Evolutionary conservation across 2,888 invertebrate species (phyloP).

Genomic region (Melipona beecheii): DNA sequence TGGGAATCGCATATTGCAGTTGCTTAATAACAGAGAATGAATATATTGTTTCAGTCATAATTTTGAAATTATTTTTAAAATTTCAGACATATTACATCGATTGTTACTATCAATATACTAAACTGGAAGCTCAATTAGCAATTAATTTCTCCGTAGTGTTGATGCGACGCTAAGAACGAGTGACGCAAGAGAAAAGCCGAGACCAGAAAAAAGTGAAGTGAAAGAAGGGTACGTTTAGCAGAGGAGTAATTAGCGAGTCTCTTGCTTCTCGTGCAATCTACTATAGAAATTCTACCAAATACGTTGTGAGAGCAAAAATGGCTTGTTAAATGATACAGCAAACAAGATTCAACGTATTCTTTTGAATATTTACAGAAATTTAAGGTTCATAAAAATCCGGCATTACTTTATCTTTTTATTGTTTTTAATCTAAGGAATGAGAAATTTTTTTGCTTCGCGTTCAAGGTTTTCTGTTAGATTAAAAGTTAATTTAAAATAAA

Average conservation of each 20-base stretch:
- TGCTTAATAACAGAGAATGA: background rate
- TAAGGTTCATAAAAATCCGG: background rate
- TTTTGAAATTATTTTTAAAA: background rate
- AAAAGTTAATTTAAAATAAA: background rate
- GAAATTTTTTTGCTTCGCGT: background rate
- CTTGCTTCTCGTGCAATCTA: background rate
- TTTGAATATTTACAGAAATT: background rate
- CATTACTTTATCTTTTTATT: background rate
- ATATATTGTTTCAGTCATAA: background rate
- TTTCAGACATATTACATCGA: background rate
- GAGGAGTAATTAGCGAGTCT: slow-evolving; percentile 48
- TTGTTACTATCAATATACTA: slow-evolving; percentile 22
- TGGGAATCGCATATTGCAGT: too few species aligned
- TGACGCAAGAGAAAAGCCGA: background rate
- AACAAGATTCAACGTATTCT: background rate
- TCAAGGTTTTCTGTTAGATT: background rate
- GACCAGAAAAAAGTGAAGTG: slow-evolving; percentile 14
- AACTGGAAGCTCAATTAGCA: slow-evolving; percentile 8
- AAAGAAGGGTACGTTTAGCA: slow-evolving; percentile 23
- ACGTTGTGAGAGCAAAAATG: background rate
- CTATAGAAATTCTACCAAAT: background rate
- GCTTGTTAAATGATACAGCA: background rate
- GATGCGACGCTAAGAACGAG: slow-evolving; percentile 38
- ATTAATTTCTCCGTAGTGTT: slow-evolving; percentile 44
- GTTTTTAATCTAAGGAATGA: background rate